Percentiles rank a stretch among this genome's conserved stretches.
Evolutionary conservation across 2,113 vertebrate genomes (phyloP).

Genomic region (Toxostoma redivivum): DNA sequence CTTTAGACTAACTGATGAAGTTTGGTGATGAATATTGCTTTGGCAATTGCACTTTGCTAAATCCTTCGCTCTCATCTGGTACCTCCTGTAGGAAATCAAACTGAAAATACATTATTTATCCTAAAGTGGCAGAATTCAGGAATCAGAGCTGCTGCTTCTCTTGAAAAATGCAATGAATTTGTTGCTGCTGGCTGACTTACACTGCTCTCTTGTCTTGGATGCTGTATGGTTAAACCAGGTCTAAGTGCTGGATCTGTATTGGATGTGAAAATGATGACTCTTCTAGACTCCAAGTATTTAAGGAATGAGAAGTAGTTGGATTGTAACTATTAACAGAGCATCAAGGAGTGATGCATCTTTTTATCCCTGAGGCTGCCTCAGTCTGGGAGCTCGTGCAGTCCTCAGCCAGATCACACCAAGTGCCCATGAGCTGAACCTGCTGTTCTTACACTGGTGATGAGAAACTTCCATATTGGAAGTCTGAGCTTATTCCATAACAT

Average conservation of each 20-base stretch:
- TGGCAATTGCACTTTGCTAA: background rate
- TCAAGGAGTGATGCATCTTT: background rate
- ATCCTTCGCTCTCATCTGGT: background rate
- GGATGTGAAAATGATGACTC: background rate
- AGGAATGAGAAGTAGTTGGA: background rate
- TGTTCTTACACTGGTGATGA: background rate
- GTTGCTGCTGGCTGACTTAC: background rate
- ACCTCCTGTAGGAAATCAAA: background rate
- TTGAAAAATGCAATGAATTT: background rate
- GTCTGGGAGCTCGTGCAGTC: background rate
- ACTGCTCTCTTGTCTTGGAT: background rate
- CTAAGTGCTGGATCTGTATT: background rate
- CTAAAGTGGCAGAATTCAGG: background rate
- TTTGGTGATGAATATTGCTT: background rate
- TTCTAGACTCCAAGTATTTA: background rate
- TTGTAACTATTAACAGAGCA: background rate
- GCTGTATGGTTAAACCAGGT: rapidly evolving
- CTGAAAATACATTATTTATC: background rate
- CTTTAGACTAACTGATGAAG: background rate
- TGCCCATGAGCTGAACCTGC: background rate
- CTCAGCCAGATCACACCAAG: background rate
- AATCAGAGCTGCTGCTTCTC: background rate
- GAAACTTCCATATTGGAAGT: background rate
- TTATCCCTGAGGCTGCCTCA: background rate
- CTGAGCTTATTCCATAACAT: background rate